phyloP scores from a whole-genome alignment of 2,888 invertebrate species.

The Spodoptera littoralis region DNA sequence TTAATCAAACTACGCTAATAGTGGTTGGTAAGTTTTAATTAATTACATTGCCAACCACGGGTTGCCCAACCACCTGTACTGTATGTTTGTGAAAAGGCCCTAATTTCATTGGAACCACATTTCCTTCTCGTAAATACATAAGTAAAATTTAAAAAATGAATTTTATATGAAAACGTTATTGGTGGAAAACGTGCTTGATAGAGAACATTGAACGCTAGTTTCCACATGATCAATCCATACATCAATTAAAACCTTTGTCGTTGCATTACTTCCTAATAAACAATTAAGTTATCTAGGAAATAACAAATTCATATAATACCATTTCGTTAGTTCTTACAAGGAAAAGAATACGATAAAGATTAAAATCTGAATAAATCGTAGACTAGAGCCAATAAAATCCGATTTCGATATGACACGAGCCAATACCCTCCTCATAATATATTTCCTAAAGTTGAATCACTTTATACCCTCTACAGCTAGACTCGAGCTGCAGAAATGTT shows the following conservation, averaged over 20 bases:
- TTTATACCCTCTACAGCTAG: constrained; percentile 25
- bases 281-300: no score
- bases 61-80: constrained; percentile 29
- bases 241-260: no score
- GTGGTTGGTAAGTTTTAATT: constrained; percentile 68
- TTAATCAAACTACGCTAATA: constrained; percentile 58
- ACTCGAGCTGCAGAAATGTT: constrained; percentile 36
- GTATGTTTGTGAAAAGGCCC: constrained; percentile 25
- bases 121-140: neutral
- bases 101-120: constrained; percentile 24
- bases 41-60: constrained; percentile 42
- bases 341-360: neutral
- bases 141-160: no score
- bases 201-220: neutral
- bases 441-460: constrained; percentile 47
- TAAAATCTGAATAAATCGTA: constrained; percentile 1
- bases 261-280: no score
- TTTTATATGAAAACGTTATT: neutral
- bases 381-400: constrained; percentile 26
- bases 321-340: no score
- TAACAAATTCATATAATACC: no score
- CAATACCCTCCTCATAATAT: constrained; percentile 33
- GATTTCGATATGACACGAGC: constrained; percentile 31
- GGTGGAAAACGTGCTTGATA: constrained; percentile 15
- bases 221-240: neutral